Evolutionary conservation across 1,140 invertebrate species (phyloP).

Genomic region (Diabrotica undecimpunctata): DNA sequence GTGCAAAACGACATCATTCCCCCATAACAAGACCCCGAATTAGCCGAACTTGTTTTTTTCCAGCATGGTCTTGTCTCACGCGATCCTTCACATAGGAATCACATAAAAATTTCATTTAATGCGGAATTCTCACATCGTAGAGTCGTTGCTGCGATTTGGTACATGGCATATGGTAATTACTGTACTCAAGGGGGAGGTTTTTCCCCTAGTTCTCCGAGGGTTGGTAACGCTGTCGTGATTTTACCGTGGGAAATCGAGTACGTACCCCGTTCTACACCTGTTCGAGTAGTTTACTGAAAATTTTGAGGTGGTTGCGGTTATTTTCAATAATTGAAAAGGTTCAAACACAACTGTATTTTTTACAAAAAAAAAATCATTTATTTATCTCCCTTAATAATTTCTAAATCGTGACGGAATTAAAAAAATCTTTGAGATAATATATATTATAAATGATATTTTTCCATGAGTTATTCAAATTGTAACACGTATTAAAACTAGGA

Average conservation of each 20-base stretch:
- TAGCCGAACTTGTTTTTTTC: background rate
- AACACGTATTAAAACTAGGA: too few relatives aligned
- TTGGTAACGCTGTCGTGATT: constrained; percentile 9
- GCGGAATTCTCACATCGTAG: background rate
- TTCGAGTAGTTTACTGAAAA: background rate
- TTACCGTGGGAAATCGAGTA: constrained; percentile 10
- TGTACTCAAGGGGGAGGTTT: constrained; percentile 5
- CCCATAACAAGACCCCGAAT: too few relatives aligned
- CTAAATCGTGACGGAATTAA: too few relatives aligned
- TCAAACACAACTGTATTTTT: background rate
- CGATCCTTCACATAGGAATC: background rate
- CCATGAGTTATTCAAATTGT: too few relatives aligned
- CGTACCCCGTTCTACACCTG: constrained; percentile 11
- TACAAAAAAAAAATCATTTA: background rate
- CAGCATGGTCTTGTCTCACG: background rate
- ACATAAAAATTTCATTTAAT: background rate
- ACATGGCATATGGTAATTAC: constrained; percentile 18
- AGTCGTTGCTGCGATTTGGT: constrained; percentile 10
- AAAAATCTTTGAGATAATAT: too few relatives aligned
- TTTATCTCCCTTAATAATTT: too few relatives aligned
- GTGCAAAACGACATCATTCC: too few relatives aligned
- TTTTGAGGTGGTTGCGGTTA: background rate
- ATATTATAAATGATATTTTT: too few relatives aligned
- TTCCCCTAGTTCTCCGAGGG: constrained; percentile 5
- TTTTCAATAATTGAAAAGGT: background rate